phyloP scores from a whole-genome alignment of 2,113 vertebrate species.

The Lontra canadensis region DNA sequence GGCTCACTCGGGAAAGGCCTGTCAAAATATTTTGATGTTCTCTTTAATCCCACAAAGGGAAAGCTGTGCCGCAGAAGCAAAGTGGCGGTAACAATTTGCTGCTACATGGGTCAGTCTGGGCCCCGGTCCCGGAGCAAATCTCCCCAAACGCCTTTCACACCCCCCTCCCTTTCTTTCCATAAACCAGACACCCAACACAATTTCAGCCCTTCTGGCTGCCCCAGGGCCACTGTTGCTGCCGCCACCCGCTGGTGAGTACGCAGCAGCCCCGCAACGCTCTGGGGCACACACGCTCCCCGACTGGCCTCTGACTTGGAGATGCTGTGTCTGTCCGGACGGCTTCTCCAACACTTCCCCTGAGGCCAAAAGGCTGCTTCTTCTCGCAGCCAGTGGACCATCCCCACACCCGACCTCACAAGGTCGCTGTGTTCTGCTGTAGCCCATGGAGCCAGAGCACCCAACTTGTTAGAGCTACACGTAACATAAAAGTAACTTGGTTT shows the following conservation, averaged over 20 bases:
- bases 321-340: fast-evolving
- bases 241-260: background rate
- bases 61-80: background rate
- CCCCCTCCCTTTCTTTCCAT: background rate
- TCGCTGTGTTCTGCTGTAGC: background rate
- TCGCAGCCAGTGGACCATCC: background rate
- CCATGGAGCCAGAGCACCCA: fast-evolving
- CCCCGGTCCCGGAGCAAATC: background rate
- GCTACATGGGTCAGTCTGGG: background rate
- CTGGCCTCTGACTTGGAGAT: background rate
- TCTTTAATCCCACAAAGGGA: background rate
- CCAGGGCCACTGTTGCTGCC: background rate
- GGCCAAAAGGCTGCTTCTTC: background rate
- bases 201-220: background rate
- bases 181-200: background rate
- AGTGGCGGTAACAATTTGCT: background rate
- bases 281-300: fast-evolving
- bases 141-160: background rate
- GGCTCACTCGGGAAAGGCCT: background rate
- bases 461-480: background rate
- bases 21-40: background rate
- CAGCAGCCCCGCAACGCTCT: background rate
- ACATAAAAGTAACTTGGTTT: background rate
- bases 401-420: background rate
- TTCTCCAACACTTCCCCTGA: background rate